Conservation (phyloP, 2,888 invertebrate species). For the Heliconius hortense region DNA sequence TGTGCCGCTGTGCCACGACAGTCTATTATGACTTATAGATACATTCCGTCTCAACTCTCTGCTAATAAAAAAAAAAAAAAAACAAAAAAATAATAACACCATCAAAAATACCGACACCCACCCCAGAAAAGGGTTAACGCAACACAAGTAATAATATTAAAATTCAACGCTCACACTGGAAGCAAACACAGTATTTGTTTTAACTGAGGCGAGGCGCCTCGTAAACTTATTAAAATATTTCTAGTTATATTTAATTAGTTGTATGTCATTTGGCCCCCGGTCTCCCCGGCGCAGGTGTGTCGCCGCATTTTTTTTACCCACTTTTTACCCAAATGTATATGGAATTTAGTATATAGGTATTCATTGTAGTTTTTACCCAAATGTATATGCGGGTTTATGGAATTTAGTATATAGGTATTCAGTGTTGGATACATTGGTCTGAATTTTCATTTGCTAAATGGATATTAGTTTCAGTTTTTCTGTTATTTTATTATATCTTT, state of each 20-base stretch:
- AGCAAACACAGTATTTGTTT: conserved; percentile 77
- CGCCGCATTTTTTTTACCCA: conserved; percentile 46
- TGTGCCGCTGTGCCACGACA: too few relatives aligned
- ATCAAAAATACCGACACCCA: neutral
- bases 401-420: neutral
- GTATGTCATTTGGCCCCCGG: conserved; percentile 69
- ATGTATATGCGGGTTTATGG: conserved; percentile 32
- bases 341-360: neutral
- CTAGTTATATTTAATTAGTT: conserved; percentile 78
- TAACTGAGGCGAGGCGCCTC: conserved; percentile 63
- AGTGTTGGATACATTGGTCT: neutral
- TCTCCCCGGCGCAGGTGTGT: conserved; percentile 65
- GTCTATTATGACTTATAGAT: too few relatives aligned
- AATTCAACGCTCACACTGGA: conserved; percentile 72
- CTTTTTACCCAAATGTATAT: conserved; percentile 35
- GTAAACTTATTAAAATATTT: conserved; percentile 82
- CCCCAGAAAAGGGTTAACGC: conserved; percentile 17
- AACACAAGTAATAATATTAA: conserved; percentile 75
- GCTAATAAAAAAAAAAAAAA: neutral
- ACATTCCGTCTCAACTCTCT: neutral
- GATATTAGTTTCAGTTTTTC: too few relatives aligned
- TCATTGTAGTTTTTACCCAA: conserved; percentile 30
- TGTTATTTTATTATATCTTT: too few relatives aligned
- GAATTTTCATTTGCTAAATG: conserved; percentile 2
- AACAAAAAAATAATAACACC: neutral